Evolutionary conservation across 2,888 invertebrate species (phyloP), one percentile per base, ranked within the genome.

Genomic region (Coelinius sp.): DNA sequence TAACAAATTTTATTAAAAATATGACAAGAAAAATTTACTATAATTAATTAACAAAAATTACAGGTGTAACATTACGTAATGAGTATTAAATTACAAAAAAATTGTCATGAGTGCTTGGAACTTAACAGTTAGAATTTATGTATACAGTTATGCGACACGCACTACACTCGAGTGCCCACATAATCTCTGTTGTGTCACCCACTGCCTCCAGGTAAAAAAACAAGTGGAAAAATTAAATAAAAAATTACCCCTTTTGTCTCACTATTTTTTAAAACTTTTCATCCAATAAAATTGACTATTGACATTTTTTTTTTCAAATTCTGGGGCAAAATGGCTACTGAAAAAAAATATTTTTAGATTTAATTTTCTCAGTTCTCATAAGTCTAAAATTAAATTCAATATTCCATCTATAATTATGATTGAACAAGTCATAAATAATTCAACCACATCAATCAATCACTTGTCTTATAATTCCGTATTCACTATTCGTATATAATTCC

Each of bases 71-170:
- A 31, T 31, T 8, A 4, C 31, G 31, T 8, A 31, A 31, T 31
- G 5, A 31, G 31, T 49, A 17, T 22, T 20, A 20, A 49, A 20
- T 49, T 49, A 20, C 17, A n/a, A n/a, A n/a, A n/a, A 56, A 25
- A 56, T 56, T 56, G 56, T 56, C 56, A 17, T 56, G 56, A 27
- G 10, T 25, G 25, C 17, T 27, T 70, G 38, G 72, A 70, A 74
- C 77, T 79, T 77, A 78, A 81, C 80, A 77, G 81, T 81, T 80
- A 79, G 72, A 35, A 77, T 76, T 80, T 76, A 68, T 76, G 69
- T 69, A 75, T 78, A 80, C 81, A 81, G 79, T 81, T 81, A 80
- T 77, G 70, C 52, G 68, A 68, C 65, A 67, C 68, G 70, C 73
- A 75, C 52, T 52, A 12, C 72, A 75, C 52, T 52, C 24, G 56